These are phyloP conservation scores for Agelaius phoeniceus DNA, from an alignment of 2,113 vertebrate species.

Conservation along the genomic window DNA sequence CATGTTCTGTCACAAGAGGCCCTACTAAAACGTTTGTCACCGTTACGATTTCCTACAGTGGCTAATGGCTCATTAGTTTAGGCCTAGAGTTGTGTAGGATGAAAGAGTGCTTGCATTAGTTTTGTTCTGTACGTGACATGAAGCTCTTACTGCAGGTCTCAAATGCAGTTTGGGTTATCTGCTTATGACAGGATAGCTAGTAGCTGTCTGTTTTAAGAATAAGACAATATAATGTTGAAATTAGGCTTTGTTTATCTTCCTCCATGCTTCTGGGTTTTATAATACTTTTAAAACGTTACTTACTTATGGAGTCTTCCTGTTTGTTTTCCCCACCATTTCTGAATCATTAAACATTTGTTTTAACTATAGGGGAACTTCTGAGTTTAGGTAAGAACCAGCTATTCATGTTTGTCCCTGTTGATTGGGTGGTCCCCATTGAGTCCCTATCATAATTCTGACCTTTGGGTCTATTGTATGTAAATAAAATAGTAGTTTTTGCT, in stretches of 20 bases:
- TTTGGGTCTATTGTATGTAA: not conserved
- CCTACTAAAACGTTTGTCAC: not conserved
- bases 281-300: not conserved
- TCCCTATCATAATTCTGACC: not conserved
- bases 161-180: not conserved
- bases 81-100: not conserved
- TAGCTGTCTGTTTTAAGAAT: not conserved
- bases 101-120: not conserved
- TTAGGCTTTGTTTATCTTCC: not conserved
- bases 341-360: not conserved
- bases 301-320: not conserved
- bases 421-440: not conserved
- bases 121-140: not conserved
- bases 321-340: not conserved
- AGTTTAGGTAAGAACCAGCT: not conserved
- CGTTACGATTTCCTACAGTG: fast-evolving
- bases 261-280: not conserved
- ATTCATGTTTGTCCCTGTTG: not conserved
- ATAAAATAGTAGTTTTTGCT: not conserved
- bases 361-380: not conserved
- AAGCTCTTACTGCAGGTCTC: not conserved
- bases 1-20: fast-evolving
- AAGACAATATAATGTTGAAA: not conserved
- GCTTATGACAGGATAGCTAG: not conserved
- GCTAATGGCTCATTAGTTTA: not conserved